phyloP scores from a whole-genome alignment of 2,113 vertebrate species.

The Eretmochelys imbricata region DNA sequence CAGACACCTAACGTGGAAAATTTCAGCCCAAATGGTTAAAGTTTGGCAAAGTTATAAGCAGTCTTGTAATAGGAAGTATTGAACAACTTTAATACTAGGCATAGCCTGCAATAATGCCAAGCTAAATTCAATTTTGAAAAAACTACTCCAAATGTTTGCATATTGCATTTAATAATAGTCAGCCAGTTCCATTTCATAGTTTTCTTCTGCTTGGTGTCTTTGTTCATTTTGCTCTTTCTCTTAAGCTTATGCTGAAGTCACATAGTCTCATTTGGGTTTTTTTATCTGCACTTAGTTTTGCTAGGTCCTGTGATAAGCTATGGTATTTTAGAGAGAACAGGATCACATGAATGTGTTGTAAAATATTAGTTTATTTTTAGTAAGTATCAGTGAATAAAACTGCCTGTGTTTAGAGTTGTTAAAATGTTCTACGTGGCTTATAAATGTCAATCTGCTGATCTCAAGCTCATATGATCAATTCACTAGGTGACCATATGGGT shows the following conservation, averaged over 20 bases:
- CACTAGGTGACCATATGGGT: background rate
- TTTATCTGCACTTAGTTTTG: background rate
- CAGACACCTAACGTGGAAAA: background rate
- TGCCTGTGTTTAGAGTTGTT: slow-evolving; percentile 5
- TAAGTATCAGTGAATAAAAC: background rate
- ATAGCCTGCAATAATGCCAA: background rate
- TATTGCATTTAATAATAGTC: background rate
- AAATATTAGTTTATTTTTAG: background rate
- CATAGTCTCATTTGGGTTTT: background rate
- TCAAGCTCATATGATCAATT: background rate
- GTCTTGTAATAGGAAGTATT: background rate
- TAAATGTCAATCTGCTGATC: background rate
- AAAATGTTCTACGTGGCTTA: background rate
- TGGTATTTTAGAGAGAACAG: background rate
- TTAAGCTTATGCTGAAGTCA: background rate
- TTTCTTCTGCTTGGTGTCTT: background rate
- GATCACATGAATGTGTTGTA: background rate
- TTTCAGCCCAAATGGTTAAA: background rate
- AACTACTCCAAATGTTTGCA: background rate
- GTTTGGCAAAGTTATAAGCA: background rate
- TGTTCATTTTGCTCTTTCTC: background rate
- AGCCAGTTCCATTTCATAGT: background rate
- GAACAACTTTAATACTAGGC: background rate
- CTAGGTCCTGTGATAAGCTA: background rate
- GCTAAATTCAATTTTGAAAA: background rate